phyloP scores from a whole-genome alignment of 2,113 vertebrate species.

The Entomyzon cyanotis region DNA sequence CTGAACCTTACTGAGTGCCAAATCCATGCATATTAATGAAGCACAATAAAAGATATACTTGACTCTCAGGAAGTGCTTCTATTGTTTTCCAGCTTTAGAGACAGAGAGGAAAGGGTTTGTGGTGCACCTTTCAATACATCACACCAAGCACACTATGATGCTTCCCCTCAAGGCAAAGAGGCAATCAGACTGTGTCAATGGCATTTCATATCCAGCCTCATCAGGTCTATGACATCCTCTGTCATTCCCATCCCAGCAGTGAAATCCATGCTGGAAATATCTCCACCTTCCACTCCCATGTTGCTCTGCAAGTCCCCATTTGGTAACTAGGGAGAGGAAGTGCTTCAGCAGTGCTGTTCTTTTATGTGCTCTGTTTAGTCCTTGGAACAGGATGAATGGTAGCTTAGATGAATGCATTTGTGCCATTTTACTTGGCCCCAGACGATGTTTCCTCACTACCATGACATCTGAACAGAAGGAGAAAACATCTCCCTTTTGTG shows the following conservation, averaged over 20 bases:
- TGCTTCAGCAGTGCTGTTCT: slow-evolving; percentile 77
- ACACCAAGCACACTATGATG: not conserved
- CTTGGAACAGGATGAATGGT: slow-evolving; percentile 90
- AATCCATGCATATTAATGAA: slow-evolving; percentile 81
- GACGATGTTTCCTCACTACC: slow-evolving; percentile 92
- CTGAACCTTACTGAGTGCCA: slow-evolving; percentile 78
- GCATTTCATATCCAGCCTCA: slow-evolving; percentile 51
- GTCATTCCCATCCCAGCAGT: slow-evolving; percentile 41
- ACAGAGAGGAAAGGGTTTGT: slow-evolving; percentile 63
- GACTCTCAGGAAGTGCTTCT: slow-evolving; percentile 74
- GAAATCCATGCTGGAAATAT: slow-evolving; percentile 67
- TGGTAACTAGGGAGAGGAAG: slow-evolving; percentile 85
- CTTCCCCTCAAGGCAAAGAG: not conserved
- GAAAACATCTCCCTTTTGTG: slow-evolving; percentile 99
- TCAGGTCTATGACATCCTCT: slow-evolving; percentile 55
- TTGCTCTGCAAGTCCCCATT: slow-evolving; percentile 70
- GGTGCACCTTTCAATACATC: slow-evolving; percentile 38
- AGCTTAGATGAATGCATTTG: slow-evolving; percentile 90
- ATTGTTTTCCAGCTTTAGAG: slow-evolving; percentile 70
- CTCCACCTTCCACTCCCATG: slow-evolving; percentile 70
- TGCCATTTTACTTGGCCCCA: slow-evolving; percentile 88
- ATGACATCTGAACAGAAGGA: slow-evolving; percentile 99
- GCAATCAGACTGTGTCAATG: slow-evolving; percentile 18
- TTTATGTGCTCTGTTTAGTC: slow-evolving; percentile 85
- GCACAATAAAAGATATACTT: slow-evolving; percentile 76